A percentile compares a stretch with the other conserved stretches of the same genome.
These are phyloP conservation scores for Scomberomorus guttatus DNA, from an alignment of 2,797 vertebrate species.

Conservation along the genomic window DNA sequence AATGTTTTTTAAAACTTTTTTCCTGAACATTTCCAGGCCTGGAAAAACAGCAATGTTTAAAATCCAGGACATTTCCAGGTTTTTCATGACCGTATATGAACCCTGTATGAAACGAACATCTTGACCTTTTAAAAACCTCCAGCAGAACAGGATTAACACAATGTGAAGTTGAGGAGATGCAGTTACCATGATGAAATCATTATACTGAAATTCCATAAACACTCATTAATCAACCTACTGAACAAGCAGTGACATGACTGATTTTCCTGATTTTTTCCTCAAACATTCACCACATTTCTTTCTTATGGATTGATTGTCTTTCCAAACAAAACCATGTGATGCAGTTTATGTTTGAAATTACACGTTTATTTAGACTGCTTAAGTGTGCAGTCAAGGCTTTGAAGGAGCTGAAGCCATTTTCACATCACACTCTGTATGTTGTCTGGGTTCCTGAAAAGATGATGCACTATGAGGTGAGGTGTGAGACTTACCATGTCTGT, in stretches of 20 bases:
- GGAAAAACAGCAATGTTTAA: too few species aligned
- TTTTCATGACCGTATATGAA: too few species aligned
- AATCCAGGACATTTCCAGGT: too few species aligned
- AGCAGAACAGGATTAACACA: too few species aligned
- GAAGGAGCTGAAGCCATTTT: neutral
- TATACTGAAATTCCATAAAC: too few species aligned
- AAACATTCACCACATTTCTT: neutral
- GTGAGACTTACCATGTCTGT: constrained; percentile 93
- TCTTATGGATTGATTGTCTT: neutral
- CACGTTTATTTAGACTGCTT: neutral
- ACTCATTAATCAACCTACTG: too few species aligned
- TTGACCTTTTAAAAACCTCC: too few species aligned
- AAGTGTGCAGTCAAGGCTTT: neutral
- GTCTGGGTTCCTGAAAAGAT: neutral
- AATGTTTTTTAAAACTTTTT: too few species aligned
- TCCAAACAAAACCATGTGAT: neutral
- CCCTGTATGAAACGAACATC: too few species aligned
- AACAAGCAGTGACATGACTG: neutral
- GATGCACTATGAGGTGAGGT: neutral
- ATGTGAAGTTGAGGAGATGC: too few species aligned
- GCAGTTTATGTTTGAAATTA: neutral
- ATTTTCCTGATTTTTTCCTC: neutral
- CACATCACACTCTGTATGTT: constrained; percentile 2
- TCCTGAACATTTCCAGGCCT: too few species aligned
- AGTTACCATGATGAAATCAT: too few species aligned